Evolutionary conservation across 2,888 invertebrate species (phyloP).

Genomic region (Saturnia pavonia): DNA sequence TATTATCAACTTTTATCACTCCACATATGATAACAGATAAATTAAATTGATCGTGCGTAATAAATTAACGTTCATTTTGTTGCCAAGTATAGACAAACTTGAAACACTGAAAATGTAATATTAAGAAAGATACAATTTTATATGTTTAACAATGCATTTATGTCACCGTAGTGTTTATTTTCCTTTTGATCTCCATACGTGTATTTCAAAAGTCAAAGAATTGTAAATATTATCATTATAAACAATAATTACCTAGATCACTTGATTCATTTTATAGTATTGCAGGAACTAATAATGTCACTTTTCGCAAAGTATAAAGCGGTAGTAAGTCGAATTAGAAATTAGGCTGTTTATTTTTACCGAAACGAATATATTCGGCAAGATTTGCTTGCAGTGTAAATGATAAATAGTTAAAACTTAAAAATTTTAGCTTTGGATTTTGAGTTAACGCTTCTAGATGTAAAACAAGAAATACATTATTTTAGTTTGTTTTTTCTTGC

Average conservation of each 20-base stretch:
- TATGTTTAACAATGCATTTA: neutral
- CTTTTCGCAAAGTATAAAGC: no score
- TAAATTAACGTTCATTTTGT: conserved; percentile 8
- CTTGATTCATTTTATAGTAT: no score
- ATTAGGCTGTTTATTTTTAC: no score
- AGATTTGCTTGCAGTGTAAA: no score
- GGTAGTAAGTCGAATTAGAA: no score
- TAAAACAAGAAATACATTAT: conserved; percentile 23
- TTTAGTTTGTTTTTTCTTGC: conserved; percentile 23
- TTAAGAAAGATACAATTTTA: neutral
- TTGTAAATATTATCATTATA: no score
- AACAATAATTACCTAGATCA: no score
- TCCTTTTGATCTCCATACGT: neutral
- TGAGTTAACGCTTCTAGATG: neutral
- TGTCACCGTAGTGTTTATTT: neutral
- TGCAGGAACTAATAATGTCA: no score
- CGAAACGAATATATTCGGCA: no score
- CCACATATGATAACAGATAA: conserved; percentile 20
- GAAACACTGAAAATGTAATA: neutral
- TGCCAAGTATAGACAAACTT: neutral
- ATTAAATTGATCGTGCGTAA: conserved; percentile 1
- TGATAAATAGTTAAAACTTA: neutral
- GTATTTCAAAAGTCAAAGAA: no score
- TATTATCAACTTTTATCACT: conserved; percentile 3
- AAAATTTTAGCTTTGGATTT: neutral